phyloP scores from a whole-genome alignment of 2,797 vertebrate genomes.

The Eulemur albifrons region DNA sequence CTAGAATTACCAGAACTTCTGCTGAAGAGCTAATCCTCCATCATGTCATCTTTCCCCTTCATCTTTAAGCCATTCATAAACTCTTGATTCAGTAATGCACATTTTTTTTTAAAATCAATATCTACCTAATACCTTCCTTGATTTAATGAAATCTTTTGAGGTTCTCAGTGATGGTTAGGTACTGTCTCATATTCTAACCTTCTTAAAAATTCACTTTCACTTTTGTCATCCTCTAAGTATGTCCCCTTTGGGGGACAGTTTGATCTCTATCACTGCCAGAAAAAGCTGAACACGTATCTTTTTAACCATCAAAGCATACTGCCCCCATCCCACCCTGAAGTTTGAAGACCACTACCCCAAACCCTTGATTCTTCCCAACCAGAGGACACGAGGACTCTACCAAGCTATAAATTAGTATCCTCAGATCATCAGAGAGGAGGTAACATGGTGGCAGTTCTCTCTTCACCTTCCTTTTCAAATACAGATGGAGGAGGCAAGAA shows the following conservation, averaged over 20 bases:
- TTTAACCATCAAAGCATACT: neutral
- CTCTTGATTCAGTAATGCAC: neutral
- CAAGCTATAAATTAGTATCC: neutral
- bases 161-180: neutral
- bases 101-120: constrained; percentile 39
- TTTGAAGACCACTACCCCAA: neutral
- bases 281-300: neutral
- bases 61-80: constrained; percentile 34
- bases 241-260: neutral
- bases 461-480: neutral
- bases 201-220: constrained; percentile 32
- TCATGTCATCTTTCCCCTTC: constrained; percentile 30
- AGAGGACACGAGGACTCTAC: neutral
- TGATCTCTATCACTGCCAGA: neutral
- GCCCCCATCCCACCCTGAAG: neutral
- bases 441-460: neutral
- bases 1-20: constrained; percentile 61
- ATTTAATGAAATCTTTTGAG: neutral
- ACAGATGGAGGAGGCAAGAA: neutral
- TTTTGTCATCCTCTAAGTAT: constrained; percentile 5
- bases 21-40: constrained; percentile 23
- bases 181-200: constrained; percentile 24
- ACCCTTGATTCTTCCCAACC: neutral
- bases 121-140: constrained; percentile 25
- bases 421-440: neutral